These are phyloP conservation scores for Euschistus heros DNA, from an alignment of 1,140 invertebrate species.

Conservation along the genomic window DNA sequence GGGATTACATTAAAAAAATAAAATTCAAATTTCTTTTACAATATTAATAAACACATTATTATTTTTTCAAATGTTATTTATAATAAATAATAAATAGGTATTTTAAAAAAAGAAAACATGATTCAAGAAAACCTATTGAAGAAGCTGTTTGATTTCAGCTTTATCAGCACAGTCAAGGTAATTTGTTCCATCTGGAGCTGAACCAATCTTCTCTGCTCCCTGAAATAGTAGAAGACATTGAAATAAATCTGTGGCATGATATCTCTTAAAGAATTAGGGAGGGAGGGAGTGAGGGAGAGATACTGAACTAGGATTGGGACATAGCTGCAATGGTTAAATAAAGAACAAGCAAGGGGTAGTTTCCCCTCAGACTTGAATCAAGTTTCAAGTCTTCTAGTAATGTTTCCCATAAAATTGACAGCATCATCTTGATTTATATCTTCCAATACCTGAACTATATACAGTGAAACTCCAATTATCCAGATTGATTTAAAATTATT, in stretches of 20 bases:
- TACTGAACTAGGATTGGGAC: not conserved
- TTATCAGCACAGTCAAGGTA: conserved; percentile 85
- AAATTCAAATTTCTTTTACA: conserved; percentile 2
- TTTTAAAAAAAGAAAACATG: not conserved
- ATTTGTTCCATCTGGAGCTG: conserved; percentile 72
- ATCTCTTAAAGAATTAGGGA: too few species aligned
- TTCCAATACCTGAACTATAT: too few species aligned
- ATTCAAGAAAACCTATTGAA: conserved; percentile 32
- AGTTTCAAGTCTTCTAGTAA: too few species aligned
- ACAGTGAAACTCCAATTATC: too few species aligned
- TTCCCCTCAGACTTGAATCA: too few species aligned
- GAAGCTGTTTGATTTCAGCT: conserved; percentile 74
- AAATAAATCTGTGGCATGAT: too few species aligned
- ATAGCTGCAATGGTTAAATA: not conserved
- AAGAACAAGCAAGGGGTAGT: too few species aligned
- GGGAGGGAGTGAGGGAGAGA: too few species aligned
- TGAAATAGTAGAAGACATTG: conserved; percentile 36
- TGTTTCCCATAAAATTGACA: too few species aligned
- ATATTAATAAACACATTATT: not conserved
- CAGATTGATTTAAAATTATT: too few species aligned
- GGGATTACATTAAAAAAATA: conserved; percentile 12
- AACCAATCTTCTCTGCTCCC: conserved; percentile 74
- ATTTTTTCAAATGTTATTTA: not conserved
- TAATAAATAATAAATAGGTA: not conserved
- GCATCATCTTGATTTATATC: too few species aligned